Evolutionary conservation across 2,797 vertebrate genomes (phyloP).

Genomic region (Danio aesculapii): DNA sequence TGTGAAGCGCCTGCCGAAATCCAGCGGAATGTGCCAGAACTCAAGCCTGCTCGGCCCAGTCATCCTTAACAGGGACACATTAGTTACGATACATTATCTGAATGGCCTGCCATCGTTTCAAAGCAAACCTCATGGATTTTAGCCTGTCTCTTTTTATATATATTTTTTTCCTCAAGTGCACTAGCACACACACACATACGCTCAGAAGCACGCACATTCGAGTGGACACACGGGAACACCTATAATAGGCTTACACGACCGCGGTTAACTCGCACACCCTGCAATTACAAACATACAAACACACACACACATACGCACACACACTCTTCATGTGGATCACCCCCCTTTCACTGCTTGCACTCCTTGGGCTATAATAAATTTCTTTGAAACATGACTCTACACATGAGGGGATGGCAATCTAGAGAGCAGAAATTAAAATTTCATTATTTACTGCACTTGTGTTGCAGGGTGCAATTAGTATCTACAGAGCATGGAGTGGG

Average conservation of each 20-base stretch:
- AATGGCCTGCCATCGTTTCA: constrained; percentile 83
- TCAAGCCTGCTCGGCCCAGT: constrained; percentile 85
- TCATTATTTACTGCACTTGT: constrained; percentile 93
- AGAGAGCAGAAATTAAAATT: constrained; percentile 91
- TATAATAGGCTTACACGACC: constrained; percentile 53
- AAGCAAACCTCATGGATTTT: constrained; percentile 80
- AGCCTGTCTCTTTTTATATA: constrained; percentile 46
- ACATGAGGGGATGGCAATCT: constrained; percentile 81
- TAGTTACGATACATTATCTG: constrained; percentile 87
- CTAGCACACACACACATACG: constrained; percentile 25
- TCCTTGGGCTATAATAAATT: constrained; percentile 81
- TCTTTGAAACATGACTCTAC: constrained; percentile 88
- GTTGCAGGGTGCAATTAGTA: constrained; percentile 93
- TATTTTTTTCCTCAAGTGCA: constrained; percentile 21
- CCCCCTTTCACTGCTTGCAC: constrained; percentile 75
- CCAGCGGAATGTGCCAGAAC: constrained; percentile 90
- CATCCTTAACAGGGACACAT: constrained; percentile 88
- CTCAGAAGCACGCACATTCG: constrained; percentile 13
- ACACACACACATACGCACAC: constrained; percentile 51
- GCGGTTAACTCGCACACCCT: constrained; percentile 52
- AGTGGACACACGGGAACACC: constrained; percentile 52
- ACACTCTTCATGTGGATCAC: constrained; percentile 16
- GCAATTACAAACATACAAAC: constrained; percentile 41
- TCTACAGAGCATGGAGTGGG: constrained; percentile 86
- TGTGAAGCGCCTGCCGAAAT: constrained; percentile 73